Evolutionary conservation across 2,113 vertebrate genomes (phyloP).

Genomic region (Capreolus pygargus): DNA sequence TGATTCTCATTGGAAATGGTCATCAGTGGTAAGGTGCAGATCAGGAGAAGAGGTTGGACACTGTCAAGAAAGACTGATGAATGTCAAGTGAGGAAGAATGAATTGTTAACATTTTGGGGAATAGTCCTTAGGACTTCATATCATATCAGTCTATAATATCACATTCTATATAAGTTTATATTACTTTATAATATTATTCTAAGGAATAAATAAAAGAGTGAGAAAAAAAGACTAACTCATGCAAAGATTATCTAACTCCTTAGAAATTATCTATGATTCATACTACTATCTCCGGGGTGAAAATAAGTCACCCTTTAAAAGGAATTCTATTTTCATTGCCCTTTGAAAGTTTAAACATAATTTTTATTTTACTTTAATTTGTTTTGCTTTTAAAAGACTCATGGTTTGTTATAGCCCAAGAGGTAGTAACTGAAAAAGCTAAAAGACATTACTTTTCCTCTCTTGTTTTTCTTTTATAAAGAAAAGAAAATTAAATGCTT

Average conservation of each 20-base stretch:
- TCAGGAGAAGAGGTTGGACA: background rate
- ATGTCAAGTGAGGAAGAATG: background rate
- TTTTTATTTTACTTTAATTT: conserved; percentile 47
- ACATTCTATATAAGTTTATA: background rate
- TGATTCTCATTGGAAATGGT: background rate
- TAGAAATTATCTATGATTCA: conserved; percentile 2
- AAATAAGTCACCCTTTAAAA: background rate
- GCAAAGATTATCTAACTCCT: conserved; percentile 14
- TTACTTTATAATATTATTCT: conserved; percentile 7
- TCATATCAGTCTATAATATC: background rate
- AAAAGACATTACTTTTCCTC: conserved; percentile 25
- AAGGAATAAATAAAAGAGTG: background rate
- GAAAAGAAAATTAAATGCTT: conserved; percentile 51
- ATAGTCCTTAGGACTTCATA: background rate
- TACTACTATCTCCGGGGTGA: background rate
- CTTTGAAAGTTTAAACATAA: conserved; percentile 29
- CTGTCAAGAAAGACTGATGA: background rate
- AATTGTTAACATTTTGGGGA: background rate
- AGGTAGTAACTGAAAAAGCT: conserved; percentile 24
- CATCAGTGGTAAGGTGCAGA: background rate
- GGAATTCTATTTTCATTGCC: background rate
- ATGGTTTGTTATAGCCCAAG: background rate
- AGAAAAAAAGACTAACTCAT: background rate
- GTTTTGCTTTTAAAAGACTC: conserved; percentile 32
- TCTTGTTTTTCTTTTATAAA: conserved; percentile 46